Conservation (phyloP, 2,888 invertebrate genomes). For the Trypoxylon attenuatum region DNA sequence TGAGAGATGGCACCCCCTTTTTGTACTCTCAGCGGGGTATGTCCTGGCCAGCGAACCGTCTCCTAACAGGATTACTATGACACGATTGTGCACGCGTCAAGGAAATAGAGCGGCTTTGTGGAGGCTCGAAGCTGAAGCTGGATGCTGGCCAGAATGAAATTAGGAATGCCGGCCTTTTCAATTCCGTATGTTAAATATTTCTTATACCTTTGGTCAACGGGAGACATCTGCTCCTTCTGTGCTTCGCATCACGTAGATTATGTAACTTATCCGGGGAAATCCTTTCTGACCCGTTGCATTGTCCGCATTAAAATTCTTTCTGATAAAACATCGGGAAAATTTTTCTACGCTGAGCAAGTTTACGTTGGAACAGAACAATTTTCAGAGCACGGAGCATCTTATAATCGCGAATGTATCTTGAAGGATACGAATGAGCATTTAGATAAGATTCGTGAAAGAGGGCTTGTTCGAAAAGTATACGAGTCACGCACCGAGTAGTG, state of each 20-base stretch:
- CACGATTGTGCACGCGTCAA: conserved; percentile 73
- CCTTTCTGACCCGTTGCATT: neutral
- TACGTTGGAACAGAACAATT: too few species aligned
- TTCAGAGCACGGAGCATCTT: too few species aligned
- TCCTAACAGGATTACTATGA: conserved; percentile 71
- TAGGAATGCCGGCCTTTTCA: conserved; percentile 62
- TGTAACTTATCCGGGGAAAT: conserved; percentile 18
- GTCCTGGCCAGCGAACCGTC: conserved; percentile 67
- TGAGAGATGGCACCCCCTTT: conserved; percentile 52
- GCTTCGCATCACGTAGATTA: conserved; percentile 23
- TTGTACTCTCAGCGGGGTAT: conserved; percentile 64
- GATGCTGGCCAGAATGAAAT: conserved; percentile 60
- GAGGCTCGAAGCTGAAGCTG: conserved; percentile 38
- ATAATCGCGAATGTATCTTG: too few species aligned
- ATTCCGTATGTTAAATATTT: conserved; percentile 58
- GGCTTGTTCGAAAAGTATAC: neutral
- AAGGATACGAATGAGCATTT: neutral
- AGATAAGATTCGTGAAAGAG: neutral
- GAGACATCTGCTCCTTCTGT: conserved; percentile 51
- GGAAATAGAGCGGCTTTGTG: conserved; percentile 72
- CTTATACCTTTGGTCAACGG: conserved; percentile 36
- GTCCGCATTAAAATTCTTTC: neutral
- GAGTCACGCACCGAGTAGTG: neutral
- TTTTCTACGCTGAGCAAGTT: too few species aligned
- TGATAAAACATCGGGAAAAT: neutral